These are phyloP conservation scores for Tachysurus vachellii DNA, from an alignment of 2,113 vertebrate species.

Conservation along the genomic window DNA sequence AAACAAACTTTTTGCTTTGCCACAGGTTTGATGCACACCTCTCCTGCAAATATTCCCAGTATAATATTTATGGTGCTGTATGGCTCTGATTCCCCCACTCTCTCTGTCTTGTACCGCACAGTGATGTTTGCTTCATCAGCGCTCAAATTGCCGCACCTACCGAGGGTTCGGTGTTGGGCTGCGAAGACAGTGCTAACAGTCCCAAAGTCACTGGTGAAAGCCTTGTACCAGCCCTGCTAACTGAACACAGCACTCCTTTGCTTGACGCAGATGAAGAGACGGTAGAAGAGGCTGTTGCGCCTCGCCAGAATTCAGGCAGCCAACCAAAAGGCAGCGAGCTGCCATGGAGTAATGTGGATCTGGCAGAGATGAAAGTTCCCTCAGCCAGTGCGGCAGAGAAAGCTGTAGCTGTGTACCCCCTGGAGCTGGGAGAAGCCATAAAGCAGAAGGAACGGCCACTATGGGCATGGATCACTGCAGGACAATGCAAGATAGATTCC, in stretches of 20 bases:
- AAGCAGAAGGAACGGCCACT: constrained; percentile 78
- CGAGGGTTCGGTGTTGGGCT: constrained; percentile 72
- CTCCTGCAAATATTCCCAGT: background rate
- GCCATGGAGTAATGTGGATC: constrained; percentile 91
- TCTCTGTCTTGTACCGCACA: constrained; percentile 55
- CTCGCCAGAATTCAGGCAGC: constrained; percentile 44
- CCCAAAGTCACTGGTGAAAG: constrained; percentile 71
- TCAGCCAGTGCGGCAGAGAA: constrained; percentile 52
- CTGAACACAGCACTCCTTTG: constrained; percentile 60
- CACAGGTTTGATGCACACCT: background rate
- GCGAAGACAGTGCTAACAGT: constrained; percentile 68
- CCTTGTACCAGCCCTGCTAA: constrained; percentile 75
- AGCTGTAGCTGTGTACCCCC: constrained; percentile 70
- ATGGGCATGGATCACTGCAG: constrained; percentile 92
- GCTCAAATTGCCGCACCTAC: constrained; percentile 79
- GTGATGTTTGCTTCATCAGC: constrained; percentile 81
- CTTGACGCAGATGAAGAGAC: constrained; percentile 54
- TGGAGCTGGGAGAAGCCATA: constrained; percentile 72
- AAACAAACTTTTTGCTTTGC: background rate
- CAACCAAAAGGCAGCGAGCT: constrained; percentile 57
- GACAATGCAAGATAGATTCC: constrained; percentile 83
- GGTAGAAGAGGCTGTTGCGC: constrained; percentile 36
- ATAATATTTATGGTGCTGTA: background rate
- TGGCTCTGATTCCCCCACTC: background rate
- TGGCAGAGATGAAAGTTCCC: constrained; percentile 70